These are phyloP conservation scores for Hydractinia symbiolongicarpus DNA, from an alignment of 30 jellyfish, hydroid and myxozoan genomes.

Conservation along the genomic window DNA sequence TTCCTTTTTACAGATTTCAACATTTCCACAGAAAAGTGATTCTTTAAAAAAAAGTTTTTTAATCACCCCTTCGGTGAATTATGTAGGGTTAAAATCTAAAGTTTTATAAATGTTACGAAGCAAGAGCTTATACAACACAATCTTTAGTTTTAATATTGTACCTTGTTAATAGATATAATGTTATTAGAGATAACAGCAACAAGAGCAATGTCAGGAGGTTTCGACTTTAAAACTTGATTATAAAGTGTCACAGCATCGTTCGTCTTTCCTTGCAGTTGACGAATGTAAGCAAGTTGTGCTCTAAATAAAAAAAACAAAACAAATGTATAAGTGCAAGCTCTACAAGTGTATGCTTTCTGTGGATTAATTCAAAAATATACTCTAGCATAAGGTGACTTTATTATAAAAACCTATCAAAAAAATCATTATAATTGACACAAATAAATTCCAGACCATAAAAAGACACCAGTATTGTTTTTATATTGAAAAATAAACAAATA, in stretches of 20 bases:
- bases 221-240: constrained; percentile 61
- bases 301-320: constrained; percentile 22
- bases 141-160: not conserved
- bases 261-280: constrained; percentile 83
- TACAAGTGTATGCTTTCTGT: no score
- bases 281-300: constrained; percentile 84
- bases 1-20: not conserved
- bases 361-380: no score
- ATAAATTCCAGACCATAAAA: no score
- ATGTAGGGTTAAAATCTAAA: no score
- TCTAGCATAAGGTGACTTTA: no score
- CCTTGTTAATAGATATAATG: constrained; percentile 81
- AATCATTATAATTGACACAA: no score
- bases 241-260: constrained; percentile 64
- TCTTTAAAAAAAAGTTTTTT: not conserved
- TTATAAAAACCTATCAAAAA: no score
- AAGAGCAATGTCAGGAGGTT: constrained; percentile 90
- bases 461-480: no score
- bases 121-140: not conserved
- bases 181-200: constrained; percentile 96
- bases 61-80: not conserved
- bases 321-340: not conserved
- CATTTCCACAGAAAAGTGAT: no score
- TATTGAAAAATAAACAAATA: no score
- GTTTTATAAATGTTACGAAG: no score